Conservation (phyloP, 2,797 vertebrate genomes). For the Muraenolepis orangiensis region DNA sequence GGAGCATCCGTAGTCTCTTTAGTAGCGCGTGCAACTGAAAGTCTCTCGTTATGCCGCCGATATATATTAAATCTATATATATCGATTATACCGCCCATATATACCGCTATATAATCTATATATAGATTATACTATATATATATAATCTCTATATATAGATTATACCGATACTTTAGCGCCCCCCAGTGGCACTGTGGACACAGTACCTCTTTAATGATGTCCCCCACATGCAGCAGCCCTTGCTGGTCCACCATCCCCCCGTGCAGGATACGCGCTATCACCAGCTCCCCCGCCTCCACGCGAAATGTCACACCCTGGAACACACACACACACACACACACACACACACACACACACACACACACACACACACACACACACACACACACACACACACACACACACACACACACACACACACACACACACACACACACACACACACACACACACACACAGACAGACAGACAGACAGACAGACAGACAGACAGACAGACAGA, state of each 20-base stretch:
- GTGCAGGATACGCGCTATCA: slow-evolving; percentile 89
- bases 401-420: background rate
- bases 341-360: slow-evolving; percentile 6
- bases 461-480: background rate
- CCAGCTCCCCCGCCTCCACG: slow-evolving; percentile 86
- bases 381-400: slow-evolving; percentile 3
- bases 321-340: slow-evolving; percentile 8
- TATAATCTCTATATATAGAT: too few relatives aligned
- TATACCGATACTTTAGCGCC: background rate
- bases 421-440: background rate
- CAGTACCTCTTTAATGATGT: slow-evolving; percentile 82
- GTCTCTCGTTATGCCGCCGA: too few relatives aligned
- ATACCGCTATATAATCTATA: too few relatives aligned
- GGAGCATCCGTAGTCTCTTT: too few relatives aligned
- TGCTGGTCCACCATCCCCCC: slow-evolving; percentile 92
- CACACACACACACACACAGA: too few relatives aligned
- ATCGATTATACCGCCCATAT: too few relatives aligned
- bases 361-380: background rate
- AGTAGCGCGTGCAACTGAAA: too few relatives aligned
- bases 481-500: too few relatives aligned
- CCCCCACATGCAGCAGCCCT: slow-evolving; percentile 88
- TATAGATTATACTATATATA: too few relatives aligned
- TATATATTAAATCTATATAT: too few relatives aligned
- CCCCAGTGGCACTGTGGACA: background rate
- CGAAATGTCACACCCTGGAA: slow-evolving; percentile 88